Conservation (phyloP, 2,113 vertebrate genomes). For the Choloepus hoffmanni region DNA sequence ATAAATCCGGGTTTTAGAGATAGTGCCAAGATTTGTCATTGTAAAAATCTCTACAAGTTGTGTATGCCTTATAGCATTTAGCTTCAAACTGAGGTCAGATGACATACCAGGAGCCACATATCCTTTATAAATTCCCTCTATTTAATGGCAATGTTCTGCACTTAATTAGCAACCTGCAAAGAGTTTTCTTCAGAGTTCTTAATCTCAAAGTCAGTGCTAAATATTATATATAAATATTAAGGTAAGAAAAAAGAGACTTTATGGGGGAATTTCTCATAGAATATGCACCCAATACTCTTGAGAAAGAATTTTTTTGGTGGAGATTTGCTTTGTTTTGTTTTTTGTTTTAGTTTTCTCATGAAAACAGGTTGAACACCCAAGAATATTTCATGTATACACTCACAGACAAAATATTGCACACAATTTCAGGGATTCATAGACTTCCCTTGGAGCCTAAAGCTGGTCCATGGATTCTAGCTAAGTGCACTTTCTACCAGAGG, state of each 20-base stretch:
- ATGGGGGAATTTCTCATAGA: neutral
- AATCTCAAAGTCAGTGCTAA: neutral
- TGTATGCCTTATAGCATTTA: neutral
- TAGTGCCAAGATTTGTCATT: neutral
- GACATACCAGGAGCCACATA: neutral
- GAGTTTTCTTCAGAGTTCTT: neutral
- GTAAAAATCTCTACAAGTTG: conserved; percentile 1
- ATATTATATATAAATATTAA: neutral
- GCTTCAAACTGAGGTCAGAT: neutral
- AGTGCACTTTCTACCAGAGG: neutral
- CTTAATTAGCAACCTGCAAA: neutral
- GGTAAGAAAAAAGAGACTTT: neutral
- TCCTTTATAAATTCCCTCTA: neutral
- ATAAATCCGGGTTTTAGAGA: neutral
- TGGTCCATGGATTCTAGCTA: neutral
- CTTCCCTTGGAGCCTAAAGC: neutral
- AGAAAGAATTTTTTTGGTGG: neutral
- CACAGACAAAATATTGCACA: neutral
- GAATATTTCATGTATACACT: neutral
- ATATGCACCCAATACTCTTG: neutral
- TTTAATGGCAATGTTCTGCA: neutral
- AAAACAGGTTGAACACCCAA: neutral
- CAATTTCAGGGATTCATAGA: neutral
- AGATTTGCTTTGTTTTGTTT: neutral
- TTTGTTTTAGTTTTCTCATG: neutral